Evolutionary conservation across 2,888 invertebrate species (phyloP).

Genomic region (Pollenia amentaria): DNA sequence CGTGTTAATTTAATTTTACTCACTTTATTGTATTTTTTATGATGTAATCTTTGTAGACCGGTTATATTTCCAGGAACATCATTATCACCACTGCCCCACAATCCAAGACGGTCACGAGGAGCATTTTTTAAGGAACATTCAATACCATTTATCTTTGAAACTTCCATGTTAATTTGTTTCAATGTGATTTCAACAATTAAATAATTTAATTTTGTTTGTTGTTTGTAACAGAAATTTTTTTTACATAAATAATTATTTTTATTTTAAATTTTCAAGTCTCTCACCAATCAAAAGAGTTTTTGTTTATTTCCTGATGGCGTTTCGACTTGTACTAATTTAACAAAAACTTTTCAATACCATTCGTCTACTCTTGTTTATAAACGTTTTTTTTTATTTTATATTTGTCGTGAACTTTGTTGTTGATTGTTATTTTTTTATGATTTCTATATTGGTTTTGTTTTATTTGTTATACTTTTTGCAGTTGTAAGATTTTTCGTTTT

Average conservation of each 20-base stretch:
- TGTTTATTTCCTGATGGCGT: constrained; percentile 23
- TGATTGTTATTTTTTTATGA: not conserved
- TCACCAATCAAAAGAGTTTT: not conserved
- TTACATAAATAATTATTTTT: not conserved
- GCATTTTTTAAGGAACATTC: constrained; percentile 17
- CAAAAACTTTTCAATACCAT: constrained; percentile 39
- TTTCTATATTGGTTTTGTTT: not conserved
- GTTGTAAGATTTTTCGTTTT: constrained; percentile 10
- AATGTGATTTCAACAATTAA: no score
- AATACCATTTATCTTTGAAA: constrained; percentile 28
- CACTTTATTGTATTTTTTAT: constrained; percentile 83
- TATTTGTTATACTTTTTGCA: constrained; percentile 19
- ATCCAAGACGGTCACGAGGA: constrained; percentile 80
- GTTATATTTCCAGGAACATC: constrained; percentile 81
- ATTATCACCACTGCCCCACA: constrained; percentile 81
- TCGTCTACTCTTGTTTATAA: not conserved
- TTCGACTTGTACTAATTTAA: constrained; percentile 40
- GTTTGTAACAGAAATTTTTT: no score
- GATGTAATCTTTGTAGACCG: constrained; percentile 80
- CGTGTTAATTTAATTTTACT: constrained; percentile 2
- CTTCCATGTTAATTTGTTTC: constrained; percentile 31
- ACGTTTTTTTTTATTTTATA: not conserved
- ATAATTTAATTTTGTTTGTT: no score
- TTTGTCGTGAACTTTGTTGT: constrained; percentile 1
- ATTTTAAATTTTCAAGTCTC: constrained; percentile 9